Conservation (phyloP, 1,140 invertebrate genomes). For the Drosophila rhopaloa region DNA sequence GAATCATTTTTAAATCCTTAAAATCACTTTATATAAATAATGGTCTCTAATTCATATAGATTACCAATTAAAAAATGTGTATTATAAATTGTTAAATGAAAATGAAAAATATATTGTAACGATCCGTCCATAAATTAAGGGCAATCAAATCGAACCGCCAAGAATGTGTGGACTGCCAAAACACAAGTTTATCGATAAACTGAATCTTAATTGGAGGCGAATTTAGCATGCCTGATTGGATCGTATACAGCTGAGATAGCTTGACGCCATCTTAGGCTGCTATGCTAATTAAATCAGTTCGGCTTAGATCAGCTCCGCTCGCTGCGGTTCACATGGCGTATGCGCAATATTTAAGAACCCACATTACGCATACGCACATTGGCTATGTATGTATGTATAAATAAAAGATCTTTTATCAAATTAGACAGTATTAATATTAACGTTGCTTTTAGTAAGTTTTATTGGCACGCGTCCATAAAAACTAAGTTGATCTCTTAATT, state of each 20-base stretch:
- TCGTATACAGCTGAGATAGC: constrained; percentile 16
- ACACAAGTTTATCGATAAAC: constrained; percentile 42
- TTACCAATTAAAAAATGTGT: background rate
- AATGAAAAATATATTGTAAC: constrained; percentile 1
- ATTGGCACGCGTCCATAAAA: no score
- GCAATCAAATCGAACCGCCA: constrained; percentile 34
- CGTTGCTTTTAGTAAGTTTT: no score
- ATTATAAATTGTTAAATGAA: background rate
- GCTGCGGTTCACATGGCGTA: constrained; percentile 15
- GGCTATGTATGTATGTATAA: background rate
- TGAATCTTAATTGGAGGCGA: constrained; percentile 44
- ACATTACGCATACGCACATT: constrained; percentile 36
- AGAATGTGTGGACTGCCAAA: constrained; percentile 27
- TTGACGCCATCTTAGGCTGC: constrained; percentile 41
- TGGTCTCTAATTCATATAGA: no score
- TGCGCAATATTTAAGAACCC: constrained; percentile 11
- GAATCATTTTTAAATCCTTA: no score
- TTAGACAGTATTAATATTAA: background rate
- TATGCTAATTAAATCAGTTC: constrained; percentile 40
- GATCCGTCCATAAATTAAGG: constrained; percentile 30
- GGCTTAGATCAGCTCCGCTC: constrained; percentile 16
- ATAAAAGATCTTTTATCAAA: no score
- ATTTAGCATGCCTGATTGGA: constrained; percentile 46
- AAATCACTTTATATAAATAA: no score
- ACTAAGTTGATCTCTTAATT: no score